Evolutionary conservation across 2,888 invertebrate genomes (phyloP), one percentile per base, ranked within the genome.

Genomic region (Leptopilina drosophilae): DNA sequence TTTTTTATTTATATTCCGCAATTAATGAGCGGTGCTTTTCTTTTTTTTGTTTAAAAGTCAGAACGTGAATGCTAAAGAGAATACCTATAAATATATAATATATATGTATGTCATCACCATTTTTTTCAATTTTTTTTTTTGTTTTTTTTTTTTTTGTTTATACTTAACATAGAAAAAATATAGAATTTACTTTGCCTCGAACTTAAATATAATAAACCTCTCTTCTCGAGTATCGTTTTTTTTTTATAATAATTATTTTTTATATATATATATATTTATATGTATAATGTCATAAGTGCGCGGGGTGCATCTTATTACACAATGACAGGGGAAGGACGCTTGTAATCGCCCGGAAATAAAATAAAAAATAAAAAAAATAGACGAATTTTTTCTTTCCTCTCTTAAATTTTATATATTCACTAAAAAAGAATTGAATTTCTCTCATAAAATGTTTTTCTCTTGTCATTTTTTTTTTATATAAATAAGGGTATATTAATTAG

Each of bases 101-200:
- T 85, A 83, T 85, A 81, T 84, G 83, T 87, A 87, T 84, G 83
- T 88, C 86, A 86, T 86, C 86, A 86, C 84, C 84, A 82, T 85
- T 82, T 46, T 46, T 46, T 46, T 8, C 5, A 9, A 7, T 46
- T 46, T 46, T 49, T 49, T 49, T 49, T 49, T 49, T 49, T 49
- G 12, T 49, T 49, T 49, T 46, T 46, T 46, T 46, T 82, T 84
- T 84, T 81, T 85, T 83, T 83, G 83, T 87, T 88, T 88, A 91
- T 90, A 89, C 89, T 90, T 89, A 91, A 91, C 90, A 91, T 91
- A 91, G 90, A 91, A 91, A 91, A 91, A 91, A 91, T 91, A 91
- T 91, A 91, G 88, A 91, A 91, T 91, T 89, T 87, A 89, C 87
- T 91, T 91, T 90, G 89, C 87, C 87, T 88, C 87, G 88, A 91